Conservation (phyloP, 1,140 invertebrate species). For the Drosophila varians region DNA sequence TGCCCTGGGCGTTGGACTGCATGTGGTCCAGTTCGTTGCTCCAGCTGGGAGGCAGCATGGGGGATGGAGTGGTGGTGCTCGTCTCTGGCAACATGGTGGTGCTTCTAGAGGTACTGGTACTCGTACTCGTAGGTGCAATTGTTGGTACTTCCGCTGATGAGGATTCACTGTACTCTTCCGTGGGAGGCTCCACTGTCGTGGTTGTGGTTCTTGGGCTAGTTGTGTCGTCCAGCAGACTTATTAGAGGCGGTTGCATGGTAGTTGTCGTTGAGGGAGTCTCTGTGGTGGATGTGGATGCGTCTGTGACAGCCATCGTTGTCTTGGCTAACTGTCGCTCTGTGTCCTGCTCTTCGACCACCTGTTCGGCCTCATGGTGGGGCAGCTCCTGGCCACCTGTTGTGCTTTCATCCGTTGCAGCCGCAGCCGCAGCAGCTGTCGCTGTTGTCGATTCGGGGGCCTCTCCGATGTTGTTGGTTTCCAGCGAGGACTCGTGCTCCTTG, state of each 20-base stretch:
- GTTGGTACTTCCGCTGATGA: background rate
- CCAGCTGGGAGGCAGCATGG: slow-evolving; percentile 16
- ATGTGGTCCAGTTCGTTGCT: slow-evolving; percentile 51
- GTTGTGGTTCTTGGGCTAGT: slow-evolving; percentile 26
- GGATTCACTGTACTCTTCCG: slow-evolving; percentile 5
- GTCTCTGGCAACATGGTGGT: slow-evolving; percentile 24
- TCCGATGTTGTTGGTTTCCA: slow-evolving; percentile 65
- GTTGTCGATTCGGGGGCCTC: slow-evolving; percentile 31
- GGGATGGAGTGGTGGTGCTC: slow-evolving; percentile 2
- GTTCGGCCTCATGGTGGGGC: slow-evolving; percentile 31
- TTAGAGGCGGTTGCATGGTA: slow-evolving; percentile 51
- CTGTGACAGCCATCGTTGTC: slow-evolving; percentile 45
- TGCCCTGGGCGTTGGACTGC: slow-evolving; percentile 49
- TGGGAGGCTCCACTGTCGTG: slow-evolving; percentile 10
- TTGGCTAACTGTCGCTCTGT: slow-evolving; percentile 42
- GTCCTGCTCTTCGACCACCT: slow-evolving; percentile 24
- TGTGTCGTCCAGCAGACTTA: slow-evolving; percentile 64
- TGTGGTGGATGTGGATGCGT: slow-evolving; percentile 22
- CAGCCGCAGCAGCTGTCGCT: slow-evolving; percentile 12
- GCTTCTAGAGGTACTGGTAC: slow-evolving; percentile 21
- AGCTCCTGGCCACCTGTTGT: slow-evolving; percentile 35
- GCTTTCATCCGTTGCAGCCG: slow-evolving; percentile 15
- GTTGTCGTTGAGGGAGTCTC: slow-evolving; percentile 17
- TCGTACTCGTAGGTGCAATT: background rate
- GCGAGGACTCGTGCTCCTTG: slow-evolving; percentile 47